Base-by-base conservation (phyloP, 2,797 vertebrate genomes). In the Epinephelus malabaricus region DNA sequence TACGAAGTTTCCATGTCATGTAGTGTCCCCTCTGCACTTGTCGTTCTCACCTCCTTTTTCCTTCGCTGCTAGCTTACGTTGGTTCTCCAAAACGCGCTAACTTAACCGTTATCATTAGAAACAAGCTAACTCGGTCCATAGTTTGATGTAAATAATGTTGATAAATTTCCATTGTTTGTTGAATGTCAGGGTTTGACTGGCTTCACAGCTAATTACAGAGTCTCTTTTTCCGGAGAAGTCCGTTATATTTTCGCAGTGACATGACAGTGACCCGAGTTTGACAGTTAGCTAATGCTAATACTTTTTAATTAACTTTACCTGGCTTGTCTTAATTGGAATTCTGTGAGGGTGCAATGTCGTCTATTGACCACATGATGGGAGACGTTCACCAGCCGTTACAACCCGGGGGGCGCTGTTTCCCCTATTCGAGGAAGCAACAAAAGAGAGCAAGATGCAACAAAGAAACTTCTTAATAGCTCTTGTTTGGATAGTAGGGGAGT, bases 371-470 rank as follows among this genome's bases (percentile, higher is more conserved):
- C 70, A 51, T 23, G 27, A 13, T 12, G 45, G 23, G 17, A 13
- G 15, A 5, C 43, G 0, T 69, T 63, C 2, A 51, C 12, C 8
- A 8, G 2, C 2, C 4, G 0, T 54, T 54, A 34, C 1, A 54
- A 6, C 2, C 2, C 21, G 12, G 13, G 69, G 55, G 84, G 73
- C 78, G 68, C 73, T 83, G 78, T 76, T 79, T 76, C 43, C 9
- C 40, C 17, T 1, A 43, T 43, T 10, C 9, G 9, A 10, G 40
- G 40, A 12, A 43, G 7, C 34, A 43, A 43, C 40, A 43, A 34
- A 34, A 34, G 34, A 34, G 34, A 34, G 34, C 34, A 34, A 34
- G 34, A 34, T 34, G 34, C 7, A 7, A 34, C 34, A 34, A 34
- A 43, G 40, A 43, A 40, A 40, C 38, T 40, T 40, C 11, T 11